Percentiles rank a stretch among this genome's conserved stretches.
Evolutionary conservation across 2,797 vertebrate genomes (phyloP).

Genomic region (Bradypodion pumilum): DNA sequence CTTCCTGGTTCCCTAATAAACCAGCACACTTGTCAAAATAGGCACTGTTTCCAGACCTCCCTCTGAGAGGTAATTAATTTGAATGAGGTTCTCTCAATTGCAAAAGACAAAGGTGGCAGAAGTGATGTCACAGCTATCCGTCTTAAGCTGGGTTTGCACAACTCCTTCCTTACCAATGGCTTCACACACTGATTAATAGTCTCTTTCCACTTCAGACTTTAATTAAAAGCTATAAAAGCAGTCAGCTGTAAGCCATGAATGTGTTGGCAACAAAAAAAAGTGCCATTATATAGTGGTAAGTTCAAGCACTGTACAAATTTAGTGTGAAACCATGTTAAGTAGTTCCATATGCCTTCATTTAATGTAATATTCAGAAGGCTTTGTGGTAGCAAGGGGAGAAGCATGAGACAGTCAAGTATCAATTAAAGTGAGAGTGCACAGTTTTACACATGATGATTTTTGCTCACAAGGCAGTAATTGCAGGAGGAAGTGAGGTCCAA

Average conservation of each 20-base stretch:
- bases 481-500: conserved; percentile 28
- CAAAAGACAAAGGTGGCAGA: conserved; percentile 68
- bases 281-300: conserved; percentile 66
- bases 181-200: conserved; percentile 74
- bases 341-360: conserved; percentile 67
- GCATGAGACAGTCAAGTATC: conserved; percentile 58
- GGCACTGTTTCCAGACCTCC: conserved; percentile 62
- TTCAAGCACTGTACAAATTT: conserved; percentile 74
- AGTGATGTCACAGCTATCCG: conserved; percentile 64
- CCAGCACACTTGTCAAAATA: conserved; percentile 61
- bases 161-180: conserved; percentile 64
- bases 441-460: conserved; percentile 50
- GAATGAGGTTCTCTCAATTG: conserved; percentile 62
- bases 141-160: conserved; percentile 69
- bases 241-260: conserved; percentile 75
- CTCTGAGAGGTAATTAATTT: conserved; percentile 65
- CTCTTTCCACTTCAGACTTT: conserved; percentile 75
- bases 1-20: conserved; percentile 51
- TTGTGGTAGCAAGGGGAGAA: conserved; percentile 9
- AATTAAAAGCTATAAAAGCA: conserved; percentile 82
- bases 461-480: conserved; percentile 50
- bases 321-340: conserved; percentile 72
- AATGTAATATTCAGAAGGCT: conserved; percentile 46
- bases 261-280: conserved; percentile 68
- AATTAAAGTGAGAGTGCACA: conserved; percentile 44